A percentile compares a stretch with the other conserved stretches of the same genome.
These are phyloP conservation scores for Rhagonycha fulva DNA, from an alignment of 2,888 invertebrate genomes.

Conservation along the genomic window DNA sequence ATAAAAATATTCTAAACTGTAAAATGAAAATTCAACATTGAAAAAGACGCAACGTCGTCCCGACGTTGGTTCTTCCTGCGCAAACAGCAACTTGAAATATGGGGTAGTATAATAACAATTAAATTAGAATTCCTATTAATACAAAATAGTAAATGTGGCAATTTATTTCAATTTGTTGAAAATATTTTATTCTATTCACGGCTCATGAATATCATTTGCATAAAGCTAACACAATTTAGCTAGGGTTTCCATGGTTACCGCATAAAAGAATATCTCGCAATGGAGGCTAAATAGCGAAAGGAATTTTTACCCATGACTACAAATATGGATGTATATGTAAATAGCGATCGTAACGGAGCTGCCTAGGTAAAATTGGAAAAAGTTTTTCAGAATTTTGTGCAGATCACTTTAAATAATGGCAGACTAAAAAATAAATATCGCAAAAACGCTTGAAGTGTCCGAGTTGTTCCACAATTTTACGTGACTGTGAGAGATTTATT, in stretches of 20 bases:
- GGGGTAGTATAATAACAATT: neutral
- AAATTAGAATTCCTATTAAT: neutral
- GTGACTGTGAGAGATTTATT: neutral
- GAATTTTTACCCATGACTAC: slow-evolving; percentile 9
- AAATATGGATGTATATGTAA: slow-evolving; percentile 15
- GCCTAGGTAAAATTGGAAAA: slow-evolving; percentile 2
- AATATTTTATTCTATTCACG: slow-evolving; percentile 11
- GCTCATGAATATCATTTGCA: slow-evolving; percentile 20
- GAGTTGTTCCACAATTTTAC: neutral
- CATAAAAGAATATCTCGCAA: slow-evolving; percentile 20
- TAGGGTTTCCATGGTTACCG: slow-evolving; percentile 17
- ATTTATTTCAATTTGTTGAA: slow-evolving; percentile 13
- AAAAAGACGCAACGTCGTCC: neutral
- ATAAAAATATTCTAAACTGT: neutral
- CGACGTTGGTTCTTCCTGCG: neutral
- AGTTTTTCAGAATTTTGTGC: neutral
- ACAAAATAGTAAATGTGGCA: neutral
- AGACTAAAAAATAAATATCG: neutral
- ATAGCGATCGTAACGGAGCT: slow-evolving; percentile 1
- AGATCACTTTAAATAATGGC: neutral
- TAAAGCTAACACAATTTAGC: slow-evolving; percentile 14
- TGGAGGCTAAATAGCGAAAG: slow-evolving; percentile 5
- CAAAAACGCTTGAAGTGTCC: neutral
- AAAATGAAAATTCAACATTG: neutral
- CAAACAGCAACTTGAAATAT: neutral